Conservation (phyloP, 2,888 invertebrate genomes). For the Calameuta idolon region DNA sequence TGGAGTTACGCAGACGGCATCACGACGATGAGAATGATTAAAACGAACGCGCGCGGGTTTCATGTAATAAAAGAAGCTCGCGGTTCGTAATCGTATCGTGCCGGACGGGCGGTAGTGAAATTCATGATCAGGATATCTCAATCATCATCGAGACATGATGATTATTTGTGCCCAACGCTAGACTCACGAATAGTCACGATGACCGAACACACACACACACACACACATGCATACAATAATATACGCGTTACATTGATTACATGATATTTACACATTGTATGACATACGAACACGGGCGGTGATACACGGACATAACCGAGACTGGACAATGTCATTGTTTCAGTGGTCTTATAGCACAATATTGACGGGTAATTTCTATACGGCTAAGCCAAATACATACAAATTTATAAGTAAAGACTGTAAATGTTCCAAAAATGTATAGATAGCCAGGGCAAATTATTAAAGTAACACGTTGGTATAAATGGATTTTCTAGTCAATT, state of each 20-base stretch:
- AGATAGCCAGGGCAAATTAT: conserved; percentile 38
- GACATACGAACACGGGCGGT: conserved; percentile 14
- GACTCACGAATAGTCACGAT: conserved; percentile 17
- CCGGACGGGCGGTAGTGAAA: conserved; percentile 58
- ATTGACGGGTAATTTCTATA: conserved; percentile 55
- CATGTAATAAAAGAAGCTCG: conserved; percentile 13
- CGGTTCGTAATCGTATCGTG: conserved; percentile 31
- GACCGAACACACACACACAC: conserved; percentile 9
- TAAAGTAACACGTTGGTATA: conserved; percentile 28
- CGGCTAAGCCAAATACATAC: conserved; percentile 27
- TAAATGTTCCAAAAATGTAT: conserved; percentile 54
- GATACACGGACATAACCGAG: conserved; percentile 6
- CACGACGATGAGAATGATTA: conserved; percentile 45
- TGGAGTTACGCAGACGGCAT: conserved; percentile 56
- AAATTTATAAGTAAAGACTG: conserved; percentile 50
- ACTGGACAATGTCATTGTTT: conserved; percentile 36
- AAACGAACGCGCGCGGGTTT: neutral
- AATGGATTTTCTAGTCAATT: conserved; percentile 57
- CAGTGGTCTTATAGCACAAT: conserved; percentile 51
- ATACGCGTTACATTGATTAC: conserved; percentile 32
- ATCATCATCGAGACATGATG: neutral
- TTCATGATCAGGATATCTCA: neutral
- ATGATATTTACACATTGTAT: conserved; percentile 9
- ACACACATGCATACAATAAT: conserved; percentile 20
- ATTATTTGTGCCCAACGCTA: conserved; percentile 21